A percentile compares a stretch with the other conserved stretches of the same genome.
Evolutionary conservation across 2,888 invertebrate genomes (phyloP).

Genomic region (Harpalus rufipes): DNA sequence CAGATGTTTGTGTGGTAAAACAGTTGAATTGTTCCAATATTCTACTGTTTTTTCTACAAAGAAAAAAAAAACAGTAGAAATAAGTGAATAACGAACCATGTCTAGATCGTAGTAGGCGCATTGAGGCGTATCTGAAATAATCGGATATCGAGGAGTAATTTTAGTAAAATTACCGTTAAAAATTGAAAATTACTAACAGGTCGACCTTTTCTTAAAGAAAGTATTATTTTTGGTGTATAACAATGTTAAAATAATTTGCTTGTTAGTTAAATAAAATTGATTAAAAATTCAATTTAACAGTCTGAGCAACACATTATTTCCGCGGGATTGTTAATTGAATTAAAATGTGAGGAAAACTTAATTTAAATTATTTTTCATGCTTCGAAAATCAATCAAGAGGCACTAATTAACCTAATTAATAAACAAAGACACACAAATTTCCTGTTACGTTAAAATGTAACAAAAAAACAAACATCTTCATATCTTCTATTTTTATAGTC

Average conservation of each 20-base stretch:
- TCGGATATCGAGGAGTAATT: slow-evolving; percentile 58
- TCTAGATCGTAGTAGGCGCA: slow-evolving; percentile 37
- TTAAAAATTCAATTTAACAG: slow-evolving; percentile 25
- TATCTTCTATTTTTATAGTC: too few species aligned
- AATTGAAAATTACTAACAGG: slow-evolving; percentile 53
- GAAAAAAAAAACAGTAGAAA: slow-evolving; percentile 36
- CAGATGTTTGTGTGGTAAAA: background rate
- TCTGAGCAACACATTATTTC: background rate
- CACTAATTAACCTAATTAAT: slow-evolving; percentile 31
- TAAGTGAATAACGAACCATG: slow-evolving; percentile 60
- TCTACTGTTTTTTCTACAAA: slow-evolving; percentile 21
- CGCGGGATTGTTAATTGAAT: slow-evolving; percentile 23
- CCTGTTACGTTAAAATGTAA: too few species aligned
- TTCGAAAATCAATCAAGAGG: slow-evolving; percentile 34
- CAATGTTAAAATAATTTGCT: slow-evolving; percentile 32
- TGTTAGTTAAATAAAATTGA: slow-evolving; percentile 31
- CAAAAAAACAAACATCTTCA: too few species aligned
- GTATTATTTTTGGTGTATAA: slow-evolving; percentile 4
- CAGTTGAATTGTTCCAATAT: slow-evolving; percentile 36
- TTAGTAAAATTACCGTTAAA: slow-evolving; percentile 59
- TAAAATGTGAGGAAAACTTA: slow-evolving; percentile 9
- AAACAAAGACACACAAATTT: background rate
- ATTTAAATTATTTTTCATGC: slow-evolving; percentile 48
- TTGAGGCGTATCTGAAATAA: slow-evolving; percentile 55
- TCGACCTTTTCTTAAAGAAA: slow-evolving; percentile 1